Evolutionary conservation across 2,797 vertebrate species (phyloP), one percentile per base, ranked within the genome.

Genomic region (Eptatretus atami): DNA sequence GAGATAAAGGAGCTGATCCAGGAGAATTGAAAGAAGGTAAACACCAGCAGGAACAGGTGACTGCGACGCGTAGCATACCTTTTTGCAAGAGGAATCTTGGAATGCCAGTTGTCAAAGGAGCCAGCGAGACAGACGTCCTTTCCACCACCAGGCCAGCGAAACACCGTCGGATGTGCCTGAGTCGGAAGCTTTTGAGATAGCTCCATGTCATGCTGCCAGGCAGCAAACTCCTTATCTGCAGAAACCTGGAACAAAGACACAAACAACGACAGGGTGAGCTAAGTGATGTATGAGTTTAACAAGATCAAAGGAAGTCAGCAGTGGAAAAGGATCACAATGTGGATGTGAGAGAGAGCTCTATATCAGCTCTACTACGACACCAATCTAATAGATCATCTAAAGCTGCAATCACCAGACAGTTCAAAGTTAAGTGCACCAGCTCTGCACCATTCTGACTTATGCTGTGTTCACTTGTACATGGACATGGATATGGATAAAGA

Each of bases 81-180:
- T 71, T 93, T 96, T 73, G 90, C 95, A 57, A 96, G 80, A 1
- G 90, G 90, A 70, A 96, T 96, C 76, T 95, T 96, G 67, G 79
- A 71, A 71, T 72, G 81, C 90, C 90, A 96, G 72, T 81, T 88
- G 73, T 96, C 90, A 72, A 96, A 96, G 54, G 90, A 96, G 15
- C 90, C 90, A 0, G 86, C 80, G 66, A 96, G 90, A 73, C 82
- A 90, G 68, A 96, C 83, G 65, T 95, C 90, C 71, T 81, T 94
- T 53, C 88, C 90, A 53, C 86, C 88, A 66, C 87, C 85, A 0
- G 79, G 80, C 90, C 90, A 96, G 67, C 90, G 84, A 70, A 96
- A 93, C 64, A 96, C 90, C 1, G 90, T 96, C 44, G 90, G 88
- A 63, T 83, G 82, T 69, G 85, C 81, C 67, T 93, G 88, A 63